Percentiles rank a stretch among this genome's conserved stretches.
Evolutionary conservation across 2,113 vertebrate genomes (phyloP).

Genomic region (Dendrocopos noguchii): DNA sequence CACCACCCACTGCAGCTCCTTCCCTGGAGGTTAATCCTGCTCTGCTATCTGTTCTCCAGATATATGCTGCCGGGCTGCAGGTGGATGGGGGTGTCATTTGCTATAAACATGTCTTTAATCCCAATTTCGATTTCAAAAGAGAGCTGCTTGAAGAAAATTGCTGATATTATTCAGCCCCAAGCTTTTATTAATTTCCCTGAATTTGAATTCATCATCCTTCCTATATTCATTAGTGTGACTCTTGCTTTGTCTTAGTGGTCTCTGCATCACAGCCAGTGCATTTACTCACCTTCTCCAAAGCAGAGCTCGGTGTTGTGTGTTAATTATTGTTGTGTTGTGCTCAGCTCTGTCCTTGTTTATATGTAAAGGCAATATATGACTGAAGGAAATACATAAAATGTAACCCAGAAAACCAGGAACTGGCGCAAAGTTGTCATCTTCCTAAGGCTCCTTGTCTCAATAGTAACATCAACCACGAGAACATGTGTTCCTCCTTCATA

Average conservation of each 20-base stretch:
- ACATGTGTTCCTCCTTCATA: not conserved
- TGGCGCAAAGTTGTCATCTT: not conserved
- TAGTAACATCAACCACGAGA: not conserved
- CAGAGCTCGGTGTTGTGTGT: not conserved
- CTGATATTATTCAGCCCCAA: not conserved
- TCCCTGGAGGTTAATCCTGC: not conserved
- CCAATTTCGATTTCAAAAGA: not conserved
- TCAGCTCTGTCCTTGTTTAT: not conserved
- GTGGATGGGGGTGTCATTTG: not conserved
- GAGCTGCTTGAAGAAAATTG: not conserved
- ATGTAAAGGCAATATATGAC: not conserved
- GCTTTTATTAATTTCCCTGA: slow-evolving; percentile 4
- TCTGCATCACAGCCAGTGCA: not conserved
- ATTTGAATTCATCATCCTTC: not conserved
- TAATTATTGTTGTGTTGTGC: not conserved
- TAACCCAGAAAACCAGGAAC: not conserved
- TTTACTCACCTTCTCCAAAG: not conserved
- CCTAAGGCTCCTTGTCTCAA: not conserved
- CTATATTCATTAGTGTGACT: slow-evolving; percentile 22
- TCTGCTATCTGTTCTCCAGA: not conserved
- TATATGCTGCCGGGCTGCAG: not conserved
- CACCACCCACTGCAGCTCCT: not conserved
- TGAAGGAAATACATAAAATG: not conserved
- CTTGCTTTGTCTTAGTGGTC: not conserved
- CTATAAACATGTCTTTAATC: not conserved